These are phyloP conservation scores for Anarsia innoxiella DNA, from an alignment of 2,888 invertebrate genomes.

Conservation along the genomic window DNA sequence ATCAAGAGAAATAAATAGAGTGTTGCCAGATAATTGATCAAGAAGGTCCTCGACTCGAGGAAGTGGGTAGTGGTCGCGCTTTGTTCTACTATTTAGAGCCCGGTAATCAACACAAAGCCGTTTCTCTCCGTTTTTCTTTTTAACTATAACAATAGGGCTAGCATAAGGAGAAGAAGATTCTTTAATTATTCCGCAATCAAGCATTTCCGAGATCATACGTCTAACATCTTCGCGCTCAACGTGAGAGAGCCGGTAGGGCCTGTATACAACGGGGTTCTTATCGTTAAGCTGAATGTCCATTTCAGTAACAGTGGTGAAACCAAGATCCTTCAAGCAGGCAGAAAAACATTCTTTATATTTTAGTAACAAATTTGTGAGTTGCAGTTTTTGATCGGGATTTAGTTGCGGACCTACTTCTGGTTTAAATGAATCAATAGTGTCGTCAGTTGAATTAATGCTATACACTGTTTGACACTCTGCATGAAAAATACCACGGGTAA, in stretches of 20 bases:
- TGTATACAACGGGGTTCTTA: slow-evolving; percentile 5
- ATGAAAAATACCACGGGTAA: no score
- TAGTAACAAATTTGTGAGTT: slow-evolving; percentile 8
- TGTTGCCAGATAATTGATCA: slow-evolving; percentile 17
- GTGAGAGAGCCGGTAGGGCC: slow-evolving; percentile 16
- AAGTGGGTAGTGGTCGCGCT: slow-evolving; percentile 12
- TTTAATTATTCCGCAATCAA: slow-evolving; percentile 20
- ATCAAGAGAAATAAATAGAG: slow-evolving; percentile 17
- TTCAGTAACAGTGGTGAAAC: slow-evolving; percentile 7
- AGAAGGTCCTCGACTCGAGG: slow-evolving; percentile 13
- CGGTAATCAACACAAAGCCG: slow-evolving; percentile 14
- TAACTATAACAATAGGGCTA: slow-evolving; percentile 18
- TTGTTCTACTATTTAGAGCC: slow-evolving; percentile 10
- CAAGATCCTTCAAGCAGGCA: slow-evolving; percentile 8
- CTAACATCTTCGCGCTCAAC: slow-evolving; percentile 18
- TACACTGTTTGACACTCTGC: no score
- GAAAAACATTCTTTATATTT: slow-evolving; percentile 7
- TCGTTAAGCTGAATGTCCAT: slow-evolving; percentile 8
- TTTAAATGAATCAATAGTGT: no score
- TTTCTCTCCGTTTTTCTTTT: neutral
- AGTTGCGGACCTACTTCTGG: no score
- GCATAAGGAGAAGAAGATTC: slow-evolving; percentile 21
- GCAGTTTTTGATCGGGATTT: no score
- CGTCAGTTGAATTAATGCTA: no score
- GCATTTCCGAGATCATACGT: slow-evolving; percentile 17